Percentiles rank a stretch among this genome's conserved stretches.
These are phyloP conservation scores for Sepioteuthis lessoniana DNA, from an alignment of 2,888 invertebrate genomes.

Conservation along the genomic window DNA sequence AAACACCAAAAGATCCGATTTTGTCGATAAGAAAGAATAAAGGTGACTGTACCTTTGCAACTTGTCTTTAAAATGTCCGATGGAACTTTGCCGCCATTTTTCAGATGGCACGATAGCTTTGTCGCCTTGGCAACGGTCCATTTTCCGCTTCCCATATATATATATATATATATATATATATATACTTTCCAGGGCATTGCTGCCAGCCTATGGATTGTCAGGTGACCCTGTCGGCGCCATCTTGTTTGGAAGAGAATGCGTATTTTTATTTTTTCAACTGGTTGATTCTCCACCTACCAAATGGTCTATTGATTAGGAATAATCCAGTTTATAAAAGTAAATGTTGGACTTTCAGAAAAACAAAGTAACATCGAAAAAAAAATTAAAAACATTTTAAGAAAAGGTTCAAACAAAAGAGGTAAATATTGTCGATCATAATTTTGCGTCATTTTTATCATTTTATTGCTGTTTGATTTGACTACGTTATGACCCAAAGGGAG, in stretches of 20 bases:
- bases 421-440: not conserved
- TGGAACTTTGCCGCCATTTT: not conserved
- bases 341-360: not conserved
- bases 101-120: not conserved
- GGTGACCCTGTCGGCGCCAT: not conserved
- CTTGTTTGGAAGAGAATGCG: not conserved
- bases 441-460: not conserved
- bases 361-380: not conserved
- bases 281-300: not conserved
- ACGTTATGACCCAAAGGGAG: not conserved
- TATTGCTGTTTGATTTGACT: not conserved
- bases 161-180: not conserved
- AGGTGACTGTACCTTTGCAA: not conserved
- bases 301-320: not conserved
- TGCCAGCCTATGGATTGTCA: not conserved
- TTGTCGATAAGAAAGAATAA: not conserved
- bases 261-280: not conserved
- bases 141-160: not conserved
- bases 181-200: not conserved
- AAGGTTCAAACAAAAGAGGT: not conserved
- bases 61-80: slow-evolving; percentile 1
- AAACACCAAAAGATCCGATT: not conserved
- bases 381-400: not conserved
- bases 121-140: not conserved
- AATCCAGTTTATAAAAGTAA: not conserved